Base-by-base conservation (phyloP, 35 echinoderm and acorn worm genomes). In the Diadema setosum region DNA sequence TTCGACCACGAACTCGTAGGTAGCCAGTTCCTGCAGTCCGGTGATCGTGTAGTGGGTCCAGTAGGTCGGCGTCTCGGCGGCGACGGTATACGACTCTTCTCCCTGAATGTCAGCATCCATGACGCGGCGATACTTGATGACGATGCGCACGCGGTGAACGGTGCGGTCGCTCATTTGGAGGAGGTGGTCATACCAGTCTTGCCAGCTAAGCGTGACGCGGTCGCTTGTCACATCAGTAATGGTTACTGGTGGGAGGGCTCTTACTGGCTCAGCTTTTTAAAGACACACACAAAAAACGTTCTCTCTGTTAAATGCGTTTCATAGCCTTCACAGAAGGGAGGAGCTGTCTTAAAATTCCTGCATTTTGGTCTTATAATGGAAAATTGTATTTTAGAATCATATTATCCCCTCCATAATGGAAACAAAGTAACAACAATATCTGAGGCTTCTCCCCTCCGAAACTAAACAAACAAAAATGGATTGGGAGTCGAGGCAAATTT, bases 1-100 rank as follows among this genome's bases (percentile, higher is more conserved):
- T 46, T 94, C 83, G 5, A 87, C 58, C 31, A 90, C 83, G 58
- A 94, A 94, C 41, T 94, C 93, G 55, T 94, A 94, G 17, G 42
- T 50, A 18, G 93, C 87, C 41, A 74, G 65, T 5, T 75, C 87
- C 24, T 85, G 46, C 25, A 94, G 83, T 3, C 75, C 82, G 17
- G 12, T 65, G 0, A 94, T 83, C 20, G 88, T 90, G 23, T 60
- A 27, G 5, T 82, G 34, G 11, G 70, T 94, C 34, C 31, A 52
- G 39, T 86, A 94, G 30, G 52, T 82, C 3, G 85, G 85, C 3
- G 74, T 32, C 40, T 83, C 42, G 12, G 59, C 63, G 23, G 84
- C 85, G 45, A 87, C 70, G 37, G 41, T 34, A 65, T 87, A 87
- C 8, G 70, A 29, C 3, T 45, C 64, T 5, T 5, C 5, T 5